Conservation (phyloP, 37 sponge, comb jelly and placozoan species). For the Agelas oroides region DNA sequence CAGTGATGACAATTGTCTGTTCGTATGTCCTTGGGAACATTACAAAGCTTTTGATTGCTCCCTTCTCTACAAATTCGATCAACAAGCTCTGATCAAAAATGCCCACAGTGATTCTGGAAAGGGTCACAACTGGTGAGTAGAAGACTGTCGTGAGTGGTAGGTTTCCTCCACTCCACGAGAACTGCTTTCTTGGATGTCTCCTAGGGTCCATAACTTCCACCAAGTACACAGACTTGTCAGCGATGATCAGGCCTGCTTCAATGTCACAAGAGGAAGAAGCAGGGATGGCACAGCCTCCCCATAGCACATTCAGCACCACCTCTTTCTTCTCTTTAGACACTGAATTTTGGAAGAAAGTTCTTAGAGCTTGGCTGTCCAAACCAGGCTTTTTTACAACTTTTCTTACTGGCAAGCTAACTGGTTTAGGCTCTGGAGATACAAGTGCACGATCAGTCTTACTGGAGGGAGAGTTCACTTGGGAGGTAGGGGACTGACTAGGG, state of each 20-base stretch:
- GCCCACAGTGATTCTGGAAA: conserved; percentile 35
- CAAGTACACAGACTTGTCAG: conserved; percentile 48
- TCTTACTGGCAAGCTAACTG: no score
- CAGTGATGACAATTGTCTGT: conserved; percentile 1
- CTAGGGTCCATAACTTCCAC: conserved; percentile 46
- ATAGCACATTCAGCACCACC: conserved; percentile 48
- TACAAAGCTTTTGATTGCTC: conserved; percentile 25
- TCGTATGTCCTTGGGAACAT: conserved; percentile 52
- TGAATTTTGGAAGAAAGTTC: conserved; percentile 3
- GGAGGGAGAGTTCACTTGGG: neutral
- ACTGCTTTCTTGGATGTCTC: neutral
- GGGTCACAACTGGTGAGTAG: neutral
- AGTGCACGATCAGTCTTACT: neutral
- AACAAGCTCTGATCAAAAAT: conserved; percentile 47
- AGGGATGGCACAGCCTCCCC: conserved; percentile 41
- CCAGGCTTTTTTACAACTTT: conserved; percentile 47
- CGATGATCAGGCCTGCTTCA: conserved; percentile 39
- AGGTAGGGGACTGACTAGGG: neutral
- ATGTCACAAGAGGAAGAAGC: conserved; percentile 26
- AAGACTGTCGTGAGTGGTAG: conserved; percentile 43
- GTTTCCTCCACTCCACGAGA: conserved; percentile 40
- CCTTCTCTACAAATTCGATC: conserved; percentile 42
- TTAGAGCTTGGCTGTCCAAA: conserved; percentile 34
- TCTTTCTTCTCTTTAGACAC: conserved; percentile 42
- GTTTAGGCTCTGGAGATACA: no score